Base-by-base conservation (phyloP, 2,797 vertebrate genomes). In the Pipistrellus nathusii region DNA sequence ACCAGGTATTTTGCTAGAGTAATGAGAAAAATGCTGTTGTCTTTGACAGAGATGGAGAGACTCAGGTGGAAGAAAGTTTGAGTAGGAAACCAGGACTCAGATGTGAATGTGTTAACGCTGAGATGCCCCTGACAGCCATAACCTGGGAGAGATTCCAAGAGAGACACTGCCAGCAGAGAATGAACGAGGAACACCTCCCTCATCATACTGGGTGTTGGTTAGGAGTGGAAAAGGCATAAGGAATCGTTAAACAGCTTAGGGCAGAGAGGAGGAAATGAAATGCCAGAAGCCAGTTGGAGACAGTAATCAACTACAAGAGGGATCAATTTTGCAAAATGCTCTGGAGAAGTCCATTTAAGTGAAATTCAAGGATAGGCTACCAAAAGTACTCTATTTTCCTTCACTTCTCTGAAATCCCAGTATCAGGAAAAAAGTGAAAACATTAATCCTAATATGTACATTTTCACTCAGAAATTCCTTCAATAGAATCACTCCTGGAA, bases 131-230 rank as follows among this genome's bases (percentile, higher is more conserved):
- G 86, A 48, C 41, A 87, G 53, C 4, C 2, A 18, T 3, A 21
- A 21, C 18, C 12, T 25, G n/a, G 25, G 59, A 27, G 35, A 77
- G 6, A 85, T 62, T 14, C 15, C 1, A 0, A 18, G 4, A 32
- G 25, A 88, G 20, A 14, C 4, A 48, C 14, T 13, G 0, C 25
- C n/a, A 23, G 38, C 6, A 44, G 41, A n/a, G 62, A n/a, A 23
- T 11, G 66, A n/a, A 51, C 4, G 23, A 51, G 10, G 13, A 32
- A 4, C 38, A 0, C 27, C n/a, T 73, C 23, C 9, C 18, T 66
- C 48, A 27, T 10, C 35, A 2, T 12, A 32, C 13, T 17, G 8
- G 3, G 7, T 27, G 12, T 35, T 82, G n/a, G 1, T 44, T 77
- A 20, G 55, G 38, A 41, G 15, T 32, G 21, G 27, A 13, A 64